A percentile compares a stretch with the other conserved stretches of the same genome.
These are phyloP conservation scores for Cydia strobilella DNA, from an alignment of 1,140 invertebrate species.

Conservation along the genomic window DNA sequence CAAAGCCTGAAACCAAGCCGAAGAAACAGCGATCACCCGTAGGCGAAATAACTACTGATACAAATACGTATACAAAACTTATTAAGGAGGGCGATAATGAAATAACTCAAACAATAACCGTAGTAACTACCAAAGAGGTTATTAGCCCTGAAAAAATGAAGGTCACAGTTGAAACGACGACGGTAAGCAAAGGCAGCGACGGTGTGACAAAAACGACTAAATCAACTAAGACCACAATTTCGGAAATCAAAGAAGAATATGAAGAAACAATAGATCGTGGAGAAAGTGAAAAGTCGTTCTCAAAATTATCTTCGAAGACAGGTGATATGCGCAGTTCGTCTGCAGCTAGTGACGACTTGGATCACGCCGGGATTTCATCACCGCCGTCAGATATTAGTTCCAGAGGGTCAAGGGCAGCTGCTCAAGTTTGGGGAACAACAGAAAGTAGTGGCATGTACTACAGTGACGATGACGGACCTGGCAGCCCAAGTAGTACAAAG, in stretches of 20 bases:
- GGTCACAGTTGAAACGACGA: slow-evolving; percentile 77
- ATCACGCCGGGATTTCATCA: slow-evolving; percentile 75
- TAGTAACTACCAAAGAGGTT: slow-evolving; percentile 75
- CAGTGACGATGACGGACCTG: slow-evolving; percentile 74
- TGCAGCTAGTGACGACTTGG: slow-evolving; percentile 82
- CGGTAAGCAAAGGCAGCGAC: slow-evolving; percentile 73
- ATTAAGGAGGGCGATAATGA: slow-evolving; percentile 75
- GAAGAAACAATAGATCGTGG: slow-evolving; percentile 74
- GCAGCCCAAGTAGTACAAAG: slow-evolving; percentile 82
- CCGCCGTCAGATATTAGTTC: slow-evolving; percentile 82
- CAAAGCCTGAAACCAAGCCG: slow-evolving; percentile 49
- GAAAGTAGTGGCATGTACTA: slow-evolving; percentile 74
- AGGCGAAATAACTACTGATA: slow-evolving; percentile 77
- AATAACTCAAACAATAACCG: slow-evolving; percentile 75
- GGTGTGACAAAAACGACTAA: slow-evolving; percentile 79
- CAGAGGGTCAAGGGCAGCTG: slow-evolving; percentile 78
- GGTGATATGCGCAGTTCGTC: slow-evolving; percentile 81
- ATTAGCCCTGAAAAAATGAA: slow-evolving; percentile 77
- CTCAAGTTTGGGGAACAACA: slow-evolving; percentile 74
- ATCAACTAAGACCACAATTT: slow-evolving; percentile 77
- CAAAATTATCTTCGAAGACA: slow-evolving; percentile 74
- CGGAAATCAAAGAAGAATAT: slow-evolving; percentile 77
- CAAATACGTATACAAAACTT: slow-evolving; percentile 75
- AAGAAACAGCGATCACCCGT: slow-evolving; percentile 71
- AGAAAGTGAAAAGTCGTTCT: slow-evolving; percentile 74